phyloP scores from a whole-genome alignment of 2,797 vertebrate genomes.

The Brotula barbata region DNA sequence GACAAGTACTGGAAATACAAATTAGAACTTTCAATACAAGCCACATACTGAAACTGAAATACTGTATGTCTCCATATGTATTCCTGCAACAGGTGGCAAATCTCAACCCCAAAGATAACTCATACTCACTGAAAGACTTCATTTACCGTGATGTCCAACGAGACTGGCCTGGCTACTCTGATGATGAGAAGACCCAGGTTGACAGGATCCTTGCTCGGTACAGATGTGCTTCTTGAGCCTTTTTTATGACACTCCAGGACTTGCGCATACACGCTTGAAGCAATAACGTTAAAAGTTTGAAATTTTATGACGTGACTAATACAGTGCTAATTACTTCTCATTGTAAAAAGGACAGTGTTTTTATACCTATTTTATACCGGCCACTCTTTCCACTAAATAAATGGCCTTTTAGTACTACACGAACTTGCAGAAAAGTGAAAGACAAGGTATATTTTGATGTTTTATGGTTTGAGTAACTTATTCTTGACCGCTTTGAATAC shows the following conservation, averaged over 20 bases:
- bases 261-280: too few relatives aligned
- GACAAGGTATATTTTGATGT: too few relatives aligned
- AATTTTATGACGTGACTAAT: not conserved
- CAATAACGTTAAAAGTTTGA: too few relatives aligned
- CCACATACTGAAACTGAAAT: not conserved
- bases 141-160: conserved; percentile 87
- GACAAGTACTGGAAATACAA: conserved; percentile 39
- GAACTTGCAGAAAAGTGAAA: too few relatives aligned
- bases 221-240: conserved; percentile 19
- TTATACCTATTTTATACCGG: too few relatives aligned
- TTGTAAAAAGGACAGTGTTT: too few relatives aligned
- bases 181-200: conserved; percentile 83
- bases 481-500: too few relatives aligned
- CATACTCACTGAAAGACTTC: conserved; percentile 89
- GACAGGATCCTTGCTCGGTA: conserved; percentile 86
- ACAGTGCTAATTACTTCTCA: too few relatives aligned
- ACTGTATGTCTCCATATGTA: conserved; percentile 28
- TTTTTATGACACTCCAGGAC: not conserved
- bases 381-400: not conserved
- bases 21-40: conserved; percentile 37
- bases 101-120: conserved; percentile 91
- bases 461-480: too few relatives aligned
- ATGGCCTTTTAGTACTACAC: too few relatives aligned
- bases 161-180: conserved; percentile 91
- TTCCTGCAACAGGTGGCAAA: conserved; percentile 82